phyloP scores from a whole-genome alignment of 2,888 invertebrate species.

The Drosophila formosana region DNA sequence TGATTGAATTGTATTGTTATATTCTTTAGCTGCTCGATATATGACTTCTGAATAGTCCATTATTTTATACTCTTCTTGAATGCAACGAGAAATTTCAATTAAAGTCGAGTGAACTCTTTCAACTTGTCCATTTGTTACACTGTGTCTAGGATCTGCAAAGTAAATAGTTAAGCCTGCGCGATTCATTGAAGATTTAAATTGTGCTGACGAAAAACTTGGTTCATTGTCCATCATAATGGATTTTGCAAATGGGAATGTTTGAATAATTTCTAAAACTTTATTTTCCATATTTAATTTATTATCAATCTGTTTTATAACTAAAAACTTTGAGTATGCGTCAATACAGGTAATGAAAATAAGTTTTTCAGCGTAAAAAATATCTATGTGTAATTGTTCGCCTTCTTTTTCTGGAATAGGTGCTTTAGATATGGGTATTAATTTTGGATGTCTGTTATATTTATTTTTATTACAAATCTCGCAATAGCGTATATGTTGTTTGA shows the following conservation, averaged over 20 bases:
- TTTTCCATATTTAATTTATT: conserved; percentile 9
- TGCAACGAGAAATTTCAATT: conserved; percentile 15
- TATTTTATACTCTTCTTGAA: conserved; percentile 20
- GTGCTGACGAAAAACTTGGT: conserved; percentile 12
- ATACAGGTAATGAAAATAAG: not conserved
- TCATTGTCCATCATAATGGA: conserved; percentile 1
- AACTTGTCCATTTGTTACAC: conserved; percentile 8
- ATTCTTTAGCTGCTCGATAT: not conserved
- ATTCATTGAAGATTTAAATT: not conserved
- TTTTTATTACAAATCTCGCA: not conserved
- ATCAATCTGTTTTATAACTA: conserved; percentile 1
- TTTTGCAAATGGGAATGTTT: conserved; percentile 3
- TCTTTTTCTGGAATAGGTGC: not conserved
- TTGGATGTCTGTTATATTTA: not conserved
- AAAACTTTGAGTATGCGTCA: conserved; percentile 7
- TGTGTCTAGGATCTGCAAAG: conserved; percentile 11
- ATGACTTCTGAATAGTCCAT: conserved; percentile 7
- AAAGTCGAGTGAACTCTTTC: conserved; percentile 11
- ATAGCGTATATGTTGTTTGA: not conserved
- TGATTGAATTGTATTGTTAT: too few species aligned
- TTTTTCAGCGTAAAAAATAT: not conserved
- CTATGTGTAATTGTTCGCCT: not conserved
- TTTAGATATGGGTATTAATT: not conserved
- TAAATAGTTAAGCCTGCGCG: conserved; percentile 12
- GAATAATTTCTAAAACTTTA: conserved; percentile 1